These are phyloP conservation scores for Archips crataeganus DNA, from an alignment of 2,888 invertebrate genomes.

Conservation along the genomic window DNA sequence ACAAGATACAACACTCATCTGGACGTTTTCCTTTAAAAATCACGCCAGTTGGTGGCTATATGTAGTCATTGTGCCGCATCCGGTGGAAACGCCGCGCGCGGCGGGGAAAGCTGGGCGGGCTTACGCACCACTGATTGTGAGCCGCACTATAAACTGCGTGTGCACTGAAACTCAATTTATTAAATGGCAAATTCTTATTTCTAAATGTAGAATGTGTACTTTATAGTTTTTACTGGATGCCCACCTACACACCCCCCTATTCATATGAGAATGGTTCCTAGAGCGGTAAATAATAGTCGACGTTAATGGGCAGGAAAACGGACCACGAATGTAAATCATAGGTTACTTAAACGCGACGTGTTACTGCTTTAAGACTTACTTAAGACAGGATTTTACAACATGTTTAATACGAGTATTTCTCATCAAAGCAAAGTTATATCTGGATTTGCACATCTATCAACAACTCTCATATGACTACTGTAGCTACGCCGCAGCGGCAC, in stretches of 20 bases:
- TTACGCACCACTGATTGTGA: background rate
- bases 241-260: background rate
- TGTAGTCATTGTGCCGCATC: constrained; percentile 68
- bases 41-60: constrained; percentile 76
- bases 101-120: constrained; percentile 12
- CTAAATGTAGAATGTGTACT: background rate
- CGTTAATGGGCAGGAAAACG: constrained; percentile 4
- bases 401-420: background rate
- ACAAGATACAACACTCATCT: constrained; percentile 85
- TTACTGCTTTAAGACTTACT: constrained; percentile 9
- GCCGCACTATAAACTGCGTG: background rate
- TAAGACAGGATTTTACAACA: background rate
- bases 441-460: constrained; percentile 57
- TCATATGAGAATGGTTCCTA: background rate
- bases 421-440: constrained; percentile 7
- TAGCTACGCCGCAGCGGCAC: background rate
- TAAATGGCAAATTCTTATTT: background rate
- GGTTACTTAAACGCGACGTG: constrained; percentile 8
- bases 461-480: constrained; percentile 53
- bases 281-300: background rate
- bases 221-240: background rate
- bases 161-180: background rate
- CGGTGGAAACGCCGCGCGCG: constrained; percentile 61
- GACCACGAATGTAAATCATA: constrained; percentile 9
- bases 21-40: constrained; percentile 84